Base-by-base conservation (phyloP, 2,888 invertebrate species). In the Eupithecia exiguata region DNA sequence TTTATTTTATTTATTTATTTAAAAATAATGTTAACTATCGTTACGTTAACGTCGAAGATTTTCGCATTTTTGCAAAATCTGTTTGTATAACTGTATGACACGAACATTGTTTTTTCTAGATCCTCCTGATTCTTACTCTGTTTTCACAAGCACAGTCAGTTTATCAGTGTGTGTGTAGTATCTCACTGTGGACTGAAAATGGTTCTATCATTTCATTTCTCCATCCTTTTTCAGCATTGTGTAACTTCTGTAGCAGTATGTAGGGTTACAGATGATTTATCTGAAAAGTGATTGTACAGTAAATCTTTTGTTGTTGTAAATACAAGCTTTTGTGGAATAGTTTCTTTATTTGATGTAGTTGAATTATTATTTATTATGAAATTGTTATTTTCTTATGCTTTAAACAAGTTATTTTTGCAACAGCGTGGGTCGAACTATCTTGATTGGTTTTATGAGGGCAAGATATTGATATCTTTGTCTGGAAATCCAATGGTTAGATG, bases 121-220 rank as follows among this genome's bases (percentile, higher is more conserved):
- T 16, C 35, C 18, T 16, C 9, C 18, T 35, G 6, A 53, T 4
- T 40, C 5, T 70, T 66, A 75, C 72, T 75, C 72, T 70, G 62
- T 21, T 68, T 63, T 68, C 36, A 63, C 78, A 78, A 81, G 82
- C 79, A 83, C 77, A 78, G 78, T 79, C 76, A 74, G 62, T 77
- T 80, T 72, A 78, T 74, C 80, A 84, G 88, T 87, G 87, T 84
- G 89, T 79, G 88, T 86, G 86, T 84, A 84, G 49, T 86, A 86
- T 86, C 88, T 85, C 63, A 65, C 85, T 85, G 89, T 86, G 84
- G 87, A 89, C 93, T 92, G 93, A 90, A 93, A 93, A 93, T 93
- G 93, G 93, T 93, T 90, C 88, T 89, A 92, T 92, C 92, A 91
- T 92, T 92, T 91, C 89, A 90, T 90, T 92, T 88, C 89, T 89